phyloP scores from a whole-genome alignment of 1,140 invertebrate species.

The Formica exsecta region DNA sequence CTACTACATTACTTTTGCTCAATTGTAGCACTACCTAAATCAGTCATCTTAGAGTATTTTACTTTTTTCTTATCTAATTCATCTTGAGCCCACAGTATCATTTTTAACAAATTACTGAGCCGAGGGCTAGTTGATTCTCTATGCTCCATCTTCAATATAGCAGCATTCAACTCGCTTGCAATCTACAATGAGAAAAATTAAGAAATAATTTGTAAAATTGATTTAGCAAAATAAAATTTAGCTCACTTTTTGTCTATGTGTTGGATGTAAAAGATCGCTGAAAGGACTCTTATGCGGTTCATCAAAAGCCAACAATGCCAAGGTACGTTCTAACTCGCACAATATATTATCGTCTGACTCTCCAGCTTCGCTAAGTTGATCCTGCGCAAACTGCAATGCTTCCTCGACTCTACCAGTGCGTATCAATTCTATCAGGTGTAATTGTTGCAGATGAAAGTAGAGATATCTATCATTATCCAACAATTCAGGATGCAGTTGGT shows the following conservation, averaged over 20 bases:
- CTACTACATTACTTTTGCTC: constrained; percentile 89
- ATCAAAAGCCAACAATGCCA: constrained; percentile 98
- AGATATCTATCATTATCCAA: constrained; percentile 98
- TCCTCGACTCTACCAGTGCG: constrained; percentile 96
- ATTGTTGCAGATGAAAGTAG: constrained; percentile 98
- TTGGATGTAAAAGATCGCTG: constrained; percentile 96
- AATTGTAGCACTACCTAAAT: constrained; percentile 93
- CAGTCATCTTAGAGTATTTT: constrained; percentile 97
- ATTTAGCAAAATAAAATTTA: not conserved
- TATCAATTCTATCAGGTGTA: constrained; percentile 98
- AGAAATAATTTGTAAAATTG: constrained; percentile 4
- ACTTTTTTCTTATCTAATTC: constrained; percentile 97
- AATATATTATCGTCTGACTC: constrained; percentile 94
- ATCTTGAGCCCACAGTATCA: constrained; percentile 98
- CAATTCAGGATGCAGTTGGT: constrained; percentile 97
- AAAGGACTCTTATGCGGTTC: constrained; percentile 98
- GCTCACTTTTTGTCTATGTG: constrained; percentile 96
- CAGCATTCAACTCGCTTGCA: constrained; percentile 98
- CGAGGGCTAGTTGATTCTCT: constrained; percentile 95
- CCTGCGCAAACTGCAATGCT: constrained; percentile 98
- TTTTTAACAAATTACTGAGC: constrained; percentile 95
- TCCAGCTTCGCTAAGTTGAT: constrained; percentile 96
- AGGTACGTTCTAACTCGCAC: constrained; percentile 93
- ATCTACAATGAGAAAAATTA: constrained; percentile 88
- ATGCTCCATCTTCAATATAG: constrained; percentile 97